Evolutionary conservation across 1,140 invertebrate species (phyloP).

Genomic region (Scaptodrosophila lebanonensis): DNA sequence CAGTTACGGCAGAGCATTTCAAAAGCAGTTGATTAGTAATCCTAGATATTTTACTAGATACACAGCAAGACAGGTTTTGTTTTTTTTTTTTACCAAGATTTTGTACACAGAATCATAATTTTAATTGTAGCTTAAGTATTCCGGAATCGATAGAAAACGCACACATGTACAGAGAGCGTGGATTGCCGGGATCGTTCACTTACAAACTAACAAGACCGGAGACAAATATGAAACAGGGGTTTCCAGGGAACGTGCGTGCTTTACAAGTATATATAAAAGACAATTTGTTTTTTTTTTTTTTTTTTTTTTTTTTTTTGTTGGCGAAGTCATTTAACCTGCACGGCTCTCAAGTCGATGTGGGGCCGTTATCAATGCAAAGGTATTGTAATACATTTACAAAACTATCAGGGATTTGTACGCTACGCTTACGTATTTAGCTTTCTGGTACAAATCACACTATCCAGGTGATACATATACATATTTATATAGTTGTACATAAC

Average conservation of each 20-base stretch:
- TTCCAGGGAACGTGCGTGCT: constrained; percentile 15
- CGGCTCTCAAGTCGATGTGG: constrained; percentile 44
- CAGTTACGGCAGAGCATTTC: constrained; percentile 16
- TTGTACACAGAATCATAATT: too few species aligned
- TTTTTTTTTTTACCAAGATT: constrained; percentile 22
- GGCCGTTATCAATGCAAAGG: constrained; percentile 21
- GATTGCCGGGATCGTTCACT: constrained; percentile 34
- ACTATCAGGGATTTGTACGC: constrained; percentile 25
- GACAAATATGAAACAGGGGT: neutral
- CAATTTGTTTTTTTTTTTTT: too few species aligned
- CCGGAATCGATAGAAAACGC: constrained; percentile 58
- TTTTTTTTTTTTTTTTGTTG: constrained; percentile 3
- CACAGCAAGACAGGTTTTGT: constrained; percentile 8
- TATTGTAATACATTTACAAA: constrained; percentile 27
- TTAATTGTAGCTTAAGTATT: constrained; percentile 55
- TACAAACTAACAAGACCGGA: constrained; percentile 41
- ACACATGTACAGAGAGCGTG: constrained; percentile 21
- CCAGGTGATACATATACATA: constrained; percentile 14
- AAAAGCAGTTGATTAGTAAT: constrained; percentile 46
- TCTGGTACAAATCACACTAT: constrained; percentile 31
- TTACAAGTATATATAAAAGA: too few species aligned
- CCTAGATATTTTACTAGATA: constrained; percentile 35
- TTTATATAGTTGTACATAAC: constrained; percentile 16
- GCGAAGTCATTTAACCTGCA: constrained; percentile 17
- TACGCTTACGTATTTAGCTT: constrained; percentile 14